Evolutionary conservation across 2,888 invertebrate genomes (phyloP).

Genomic region (Capitulum mitella): DNA sequence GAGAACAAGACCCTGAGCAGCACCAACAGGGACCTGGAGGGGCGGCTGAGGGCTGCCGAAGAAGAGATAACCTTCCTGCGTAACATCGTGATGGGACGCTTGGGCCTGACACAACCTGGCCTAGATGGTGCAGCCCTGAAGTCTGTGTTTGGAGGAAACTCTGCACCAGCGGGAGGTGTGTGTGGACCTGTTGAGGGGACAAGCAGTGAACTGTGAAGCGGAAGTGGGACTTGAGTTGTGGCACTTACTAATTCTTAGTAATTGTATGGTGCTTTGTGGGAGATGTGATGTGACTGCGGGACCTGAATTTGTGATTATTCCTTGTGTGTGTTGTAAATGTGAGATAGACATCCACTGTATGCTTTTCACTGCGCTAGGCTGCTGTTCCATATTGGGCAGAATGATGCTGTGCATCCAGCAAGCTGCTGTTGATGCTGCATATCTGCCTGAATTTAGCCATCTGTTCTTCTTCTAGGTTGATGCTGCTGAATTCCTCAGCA

Average conservation of each 20-base stretch:
- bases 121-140: background rate
- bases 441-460: no score
- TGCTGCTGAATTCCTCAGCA: background rate
- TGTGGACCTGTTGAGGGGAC: background rate
- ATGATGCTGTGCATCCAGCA: no score
- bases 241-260: background rate
- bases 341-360: background rate
- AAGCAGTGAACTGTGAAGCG: background rate
- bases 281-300: background rate
- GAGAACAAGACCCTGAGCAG: background rate
- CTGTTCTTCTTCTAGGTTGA: constrained; percentile 8
- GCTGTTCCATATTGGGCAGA: no score
- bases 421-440: no score
- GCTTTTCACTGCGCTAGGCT: background rate
- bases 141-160: background rate
- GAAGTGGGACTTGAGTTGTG: background rate
- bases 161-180: background rate
- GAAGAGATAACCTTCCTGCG: constrained; percentile 1
- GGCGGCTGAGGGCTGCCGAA: background rate
- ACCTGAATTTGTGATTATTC: background rate
- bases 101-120: background rate
- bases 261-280: background rate
- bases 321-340: background rate
- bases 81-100: background rate
- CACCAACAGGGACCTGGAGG: background rate